Base-by-base conservation (phyloP, 2,888 invertebrate species). In the Salpingus planirostris region DNA sequence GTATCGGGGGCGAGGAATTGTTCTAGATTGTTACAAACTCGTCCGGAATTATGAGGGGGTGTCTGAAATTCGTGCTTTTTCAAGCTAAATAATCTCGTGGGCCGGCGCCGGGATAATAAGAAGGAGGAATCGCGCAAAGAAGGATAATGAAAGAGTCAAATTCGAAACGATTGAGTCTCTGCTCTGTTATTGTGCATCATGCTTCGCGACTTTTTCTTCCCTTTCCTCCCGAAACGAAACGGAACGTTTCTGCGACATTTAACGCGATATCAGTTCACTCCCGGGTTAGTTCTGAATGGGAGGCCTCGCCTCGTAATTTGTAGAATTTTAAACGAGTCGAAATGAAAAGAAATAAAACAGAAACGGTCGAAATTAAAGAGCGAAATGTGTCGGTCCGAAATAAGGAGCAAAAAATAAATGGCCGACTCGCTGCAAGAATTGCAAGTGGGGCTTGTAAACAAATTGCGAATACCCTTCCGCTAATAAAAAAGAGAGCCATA, bases 201-300 rank as follows among this genome's bases (percentile, higher is more conserved):
- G 47, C 47, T 42, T 23, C 27, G 36, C 27, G 36, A 32, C 44
- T 43, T 46, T 44, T 46, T 44, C 34, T 50, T 47, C 44, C n/a
- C n/a, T n/a, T n/a, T n/a, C n/a, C n/a, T n/a, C n/a, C n/a, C n/a
- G n/a, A n/a, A n/a, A n/a, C n/a, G n/a, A n/a, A n/a, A n/a, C n/a
- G n/a, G n/a, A n/a, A 56, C 53, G 54, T 58, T 58, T 59, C 59
- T 59, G 40, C 49, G 48, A 60, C 59, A 60, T 60, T 60, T 55
- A 59, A 52, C 59, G 55, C 53, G 48, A 44, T 46, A 51, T 50
- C 50, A 49, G 44, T 35, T 5, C 8, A 7, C 8, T 18, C 5
- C 10, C 46, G 43, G 49, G 50, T 54, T 50, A 49, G 43, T 50
- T 50, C 49, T 49, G 53, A 50, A 52, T 51, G 50, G 49, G 46